Evolutionary conservation across 2,888 invertebrate species (phyloP).

Genomic region (Conus canariensis): DNA sequence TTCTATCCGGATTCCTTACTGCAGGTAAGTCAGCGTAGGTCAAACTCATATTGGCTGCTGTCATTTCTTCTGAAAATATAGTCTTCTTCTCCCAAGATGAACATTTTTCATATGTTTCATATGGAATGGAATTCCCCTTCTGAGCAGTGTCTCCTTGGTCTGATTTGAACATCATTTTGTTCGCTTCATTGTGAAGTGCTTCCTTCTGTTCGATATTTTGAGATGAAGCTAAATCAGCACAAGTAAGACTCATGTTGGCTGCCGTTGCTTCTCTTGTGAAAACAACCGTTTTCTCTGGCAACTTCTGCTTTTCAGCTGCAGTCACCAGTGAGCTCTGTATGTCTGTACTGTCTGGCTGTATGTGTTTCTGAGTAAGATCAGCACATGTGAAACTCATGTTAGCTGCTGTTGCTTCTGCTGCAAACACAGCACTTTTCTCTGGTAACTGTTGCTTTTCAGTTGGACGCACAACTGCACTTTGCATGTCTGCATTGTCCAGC

Average conservation of each 20-base stretch:
- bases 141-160: background rate
- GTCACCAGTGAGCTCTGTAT: background rate
- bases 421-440: slow-evolving; percentile 14
- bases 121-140: background rate
- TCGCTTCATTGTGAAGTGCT: background rate
- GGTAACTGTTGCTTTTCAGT: background rate
- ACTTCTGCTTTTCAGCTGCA: background rate
- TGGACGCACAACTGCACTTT: background rate
- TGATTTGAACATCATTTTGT: background rate
- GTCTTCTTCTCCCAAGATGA: background rate
- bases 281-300: slow-evolving; percentile 10
- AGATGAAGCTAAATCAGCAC: background rate
- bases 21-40: background rate
- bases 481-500: background rate
- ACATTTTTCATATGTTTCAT: background rate
- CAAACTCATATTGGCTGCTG: slow-evolving; percentile 16
- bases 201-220: background rate
- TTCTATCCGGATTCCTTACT: background rate
- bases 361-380: background rate
- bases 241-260: slow-evolving; percentile 31
- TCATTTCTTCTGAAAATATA: background rate
- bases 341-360: background rate
- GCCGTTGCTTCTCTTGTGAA: slow-evolving; percentile 17
- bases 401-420: background rate
- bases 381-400: slow-evolving; percentile 27